Conservation (phyloP, 2,888 invertebrate species). For the Heteropelma amictum region DNA sequence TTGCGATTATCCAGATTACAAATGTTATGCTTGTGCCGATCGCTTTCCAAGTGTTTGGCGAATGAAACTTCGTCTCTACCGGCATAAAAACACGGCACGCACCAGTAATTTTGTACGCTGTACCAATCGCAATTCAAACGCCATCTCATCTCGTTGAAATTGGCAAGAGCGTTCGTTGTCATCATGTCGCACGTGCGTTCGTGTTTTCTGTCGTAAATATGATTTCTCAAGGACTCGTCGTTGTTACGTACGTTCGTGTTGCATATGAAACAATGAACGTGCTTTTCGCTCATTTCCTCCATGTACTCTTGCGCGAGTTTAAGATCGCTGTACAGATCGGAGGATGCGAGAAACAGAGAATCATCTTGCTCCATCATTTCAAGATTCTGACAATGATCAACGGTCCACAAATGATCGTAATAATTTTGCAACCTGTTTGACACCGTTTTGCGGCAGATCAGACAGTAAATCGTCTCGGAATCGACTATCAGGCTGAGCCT, state of each 20-base stretch:
- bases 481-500: slow-evolving; percentile 14
- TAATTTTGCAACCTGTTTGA: slow-evolving; percentile 51
- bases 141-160: not conserved
- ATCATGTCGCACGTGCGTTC: not conserved
- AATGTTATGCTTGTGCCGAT: not conserved
- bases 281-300: slow-evolving; percentile 54
- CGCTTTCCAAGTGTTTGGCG: slow-evolving; percentile 17
- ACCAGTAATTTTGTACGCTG: slow-evolving; percentile 46
- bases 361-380: slow-evolving; percentile 57
- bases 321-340: slow-evolving; percentile 62
- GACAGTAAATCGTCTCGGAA: slow-evolving; percentile 54
- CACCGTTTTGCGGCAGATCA: slow-evolving; percentile 62
- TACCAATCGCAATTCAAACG: slow-evolving; percentile 49
- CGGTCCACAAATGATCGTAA: slow-evolving; percentile 63
- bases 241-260: slow-evolving; percentile 50
- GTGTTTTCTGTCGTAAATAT: slow-evolving; percentile 27
- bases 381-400: slow-evolving; percentile 60
- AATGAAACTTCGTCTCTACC: slow-evolving; percentile 17
- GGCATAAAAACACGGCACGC: slow-evolving; percentile 20
- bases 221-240: slow-evolving; percentile 19
- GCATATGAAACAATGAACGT: slow-evolving; percentile 61
- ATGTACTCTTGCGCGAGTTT: slow-evolving; percentile 61
- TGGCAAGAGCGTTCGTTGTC: not conserved
- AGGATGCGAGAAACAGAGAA: slow-evolving; percentile 36
- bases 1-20: not conserved